Conservation (phyloP, 2,888 invertebrate genomes). For the Microplitis deprimator region DNA sequence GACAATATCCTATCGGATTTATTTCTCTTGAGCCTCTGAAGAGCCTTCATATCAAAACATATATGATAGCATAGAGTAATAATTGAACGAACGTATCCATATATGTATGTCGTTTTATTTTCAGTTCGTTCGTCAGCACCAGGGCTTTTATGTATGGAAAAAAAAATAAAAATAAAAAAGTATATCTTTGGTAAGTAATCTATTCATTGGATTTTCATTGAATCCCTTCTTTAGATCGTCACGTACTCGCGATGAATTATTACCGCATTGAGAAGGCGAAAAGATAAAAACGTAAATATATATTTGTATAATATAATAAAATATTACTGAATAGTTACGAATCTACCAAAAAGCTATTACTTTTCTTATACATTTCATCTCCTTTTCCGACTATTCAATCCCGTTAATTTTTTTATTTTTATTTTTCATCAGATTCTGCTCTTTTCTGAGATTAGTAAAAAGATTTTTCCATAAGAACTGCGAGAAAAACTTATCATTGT, state of each 20-base stretch:
- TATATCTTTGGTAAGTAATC: neutral
- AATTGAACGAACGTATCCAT: neutral
- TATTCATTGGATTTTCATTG: neutral
- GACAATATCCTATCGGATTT: neutral
- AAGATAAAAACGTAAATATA: too few species aligned
- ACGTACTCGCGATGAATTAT: neutral
- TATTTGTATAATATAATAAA: too few species aligned
- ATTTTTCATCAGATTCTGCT: neutral
- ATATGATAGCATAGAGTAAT: neutral
- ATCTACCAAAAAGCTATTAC: too few species aligned
- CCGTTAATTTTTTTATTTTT: neutral
- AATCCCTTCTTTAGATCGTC: neutral
- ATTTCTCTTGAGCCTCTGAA: neutral
- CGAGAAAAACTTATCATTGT: neutral
- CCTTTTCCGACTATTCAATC: neutral
- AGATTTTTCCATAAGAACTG: neutral
- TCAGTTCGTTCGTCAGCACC: neutral
- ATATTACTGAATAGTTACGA: too few species aligned
- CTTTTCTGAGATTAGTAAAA: neutral
- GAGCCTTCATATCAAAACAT: neutral
- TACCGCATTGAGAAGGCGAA: neutral
- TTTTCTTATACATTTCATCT: neutral
- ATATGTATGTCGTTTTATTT: neutral
- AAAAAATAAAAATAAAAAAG: neutral
- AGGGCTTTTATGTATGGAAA: neutral